Conservation (phyloP, 2,113 vertebrate species). For the Nesospiza acunhae region DNA sequence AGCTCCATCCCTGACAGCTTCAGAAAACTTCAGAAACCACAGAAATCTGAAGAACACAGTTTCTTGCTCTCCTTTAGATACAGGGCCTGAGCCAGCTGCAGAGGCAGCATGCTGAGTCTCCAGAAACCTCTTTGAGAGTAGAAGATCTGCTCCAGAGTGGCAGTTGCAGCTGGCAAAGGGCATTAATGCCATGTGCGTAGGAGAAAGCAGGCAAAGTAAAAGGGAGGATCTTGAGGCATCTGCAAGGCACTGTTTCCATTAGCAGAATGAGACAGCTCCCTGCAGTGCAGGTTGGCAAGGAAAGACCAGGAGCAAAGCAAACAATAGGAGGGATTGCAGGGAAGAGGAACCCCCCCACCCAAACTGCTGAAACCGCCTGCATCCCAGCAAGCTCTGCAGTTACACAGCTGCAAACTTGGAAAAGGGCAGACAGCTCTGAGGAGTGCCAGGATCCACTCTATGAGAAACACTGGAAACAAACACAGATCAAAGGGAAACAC, state of each 20-base stretch:
- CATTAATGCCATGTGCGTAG: accelerated
- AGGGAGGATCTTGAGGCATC: not conserved
- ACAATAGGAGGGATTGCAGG: not conserved
- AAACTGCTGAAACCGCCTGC: not conserved
- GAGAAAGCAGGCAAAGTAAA: not conserved
- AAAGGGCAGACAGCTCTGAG: not conserved
- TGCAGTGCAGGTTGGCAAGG: not conserved
- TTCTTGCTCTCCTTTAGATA: not conserved
- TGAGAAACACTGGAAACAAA: slow-evolving; percentile 44
- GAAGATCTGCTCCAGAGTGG: not conserved
- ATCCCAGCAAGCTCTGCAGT: not conserved
- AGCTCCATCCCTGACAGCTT: not conserved
- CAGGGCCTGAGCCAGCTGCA: not conserved
- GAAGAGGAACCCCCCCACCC: not conserved
- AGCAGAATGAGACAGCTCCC: not conserved
- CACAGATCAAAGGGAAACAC: slow-evolving; percentile 42
- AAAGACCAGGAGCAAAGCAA: not conserved
- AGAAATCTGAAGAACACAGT: not conserved
- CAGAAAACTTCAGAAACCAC: not conserved
- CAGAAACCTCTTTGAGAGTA: not conserved
- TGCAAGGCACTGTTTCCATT: not conserved
- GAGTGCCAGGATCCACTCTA: not conserved
- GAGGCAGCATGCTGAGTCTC: accelerated
- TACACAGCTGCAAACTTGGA: not conserved
- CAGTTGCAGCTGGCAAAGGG: not conserved